Evolutionary conservation across 2,797 vertebrate genomes (phyloP).

Genomic region (Leptoclinus maculatus): DNA sequence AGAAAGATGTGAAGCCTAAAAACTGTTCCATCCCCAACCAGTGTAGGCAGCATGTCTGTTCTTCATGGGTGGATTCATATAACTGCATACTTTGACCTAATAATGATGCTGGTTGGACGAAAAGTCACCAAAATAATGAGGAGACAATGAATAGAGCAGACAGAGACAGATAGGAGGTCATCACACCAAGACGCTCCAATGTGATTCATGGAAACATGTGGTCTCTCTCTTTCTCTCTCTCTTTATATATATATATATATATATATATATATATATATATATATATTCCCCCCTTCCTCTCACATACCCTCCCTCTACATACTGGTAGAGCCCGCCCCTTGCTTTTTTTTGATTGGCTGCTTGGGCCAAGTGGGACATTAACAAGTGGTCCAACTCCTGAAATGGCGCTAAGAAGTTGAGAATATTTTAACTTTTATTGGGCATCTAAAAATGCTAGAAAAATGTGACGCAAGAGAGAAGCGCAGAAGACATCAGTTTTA

Average conservation of each 20-base stretch:
- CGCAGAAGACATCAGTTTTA: neutral
- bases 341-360: too few relatives aligned
- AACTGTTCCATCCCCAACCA: neutral
- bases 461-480: neutral
- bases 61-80: neutral
- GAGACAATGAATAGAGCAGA: neutral
- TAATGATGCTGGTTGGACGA: neutral
- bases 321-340: neutral
- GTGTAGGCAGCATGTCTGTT: neutral
- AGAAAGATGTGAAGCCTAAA: neutral
- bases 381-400: too few relatives aligned
- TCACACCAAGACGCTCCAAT: too few relatives aligned
- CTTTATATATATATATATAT: too few relatives aligned
- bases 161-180: neutral
- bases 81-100: neutral
- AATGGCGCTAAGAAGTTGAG: neutral
- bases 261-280: too few relatives aligned
- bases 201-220: too few relatives aligned
- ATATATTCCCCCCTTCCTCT: neutral
- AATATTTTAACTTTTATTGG: neutral
- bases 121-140: neutral
- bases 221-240: too few relatives aligned
- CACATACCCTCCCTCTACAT: too few relatives aligned
- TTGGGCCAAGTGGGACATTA: too few relatives aligned
- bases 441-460: too few relatives aligned